A percentile compares a stretch with the other conserved stretches of the same genome.
These are phyloP conservation scores for Eledona agricola DNA, from an alignment of 2,888 invertebrate genomes.

Conservation along the genomic window DNA sequence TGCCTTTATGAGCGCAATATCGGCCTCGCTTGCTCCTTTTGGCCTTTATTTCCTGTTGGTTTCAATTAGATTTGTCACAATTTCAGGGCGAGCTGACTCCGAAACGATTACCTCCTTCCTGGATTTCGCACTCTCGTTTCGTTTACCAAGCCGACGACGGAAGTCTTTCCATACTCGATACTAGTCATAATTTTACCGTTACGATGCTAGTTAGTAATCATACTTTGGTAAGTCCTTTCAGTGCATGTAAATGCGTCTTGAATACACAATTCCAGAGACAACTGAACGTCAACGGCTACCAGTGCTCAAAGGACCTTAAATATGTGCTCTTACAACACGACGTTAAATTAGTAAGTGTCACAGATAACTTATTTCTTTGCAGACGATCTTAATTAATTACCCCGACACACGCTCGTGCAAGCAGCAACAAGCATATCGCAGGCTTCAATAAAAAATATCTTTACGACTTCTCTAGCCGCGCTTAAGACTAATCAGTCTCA, in stretches of 20 bases:
- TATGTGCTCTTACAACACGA: slow-evolving; percentile 90
- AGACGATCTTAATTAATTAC: slow-evolving; percentile 10
- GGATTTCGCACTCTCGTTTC: slow-evolving; percentile 84
- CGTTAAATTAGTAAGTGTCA: slow-evolving; percentile 61
- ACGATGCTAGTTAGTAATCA: slow-evolving; percentile 86
- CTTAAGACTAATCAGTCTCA: slow-evolving; percentile 1
- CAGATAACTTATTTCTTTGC: slow-evolving; percentile 5
- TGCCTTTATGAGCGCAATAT: slow-evolving; percentile 31
- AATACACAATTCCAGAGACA: slow-evolving; percentile 72
- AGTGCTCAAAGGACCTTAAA: slow-evolving; percentile 85
- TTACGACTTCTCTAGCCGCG: neutral
- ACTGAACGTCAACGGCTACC: slow-evolving; percentile 86
- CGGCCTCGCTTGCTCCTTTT: slow-evolving; percentile 27
- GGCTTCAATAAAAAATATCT: slow-evolving; percentile 1
- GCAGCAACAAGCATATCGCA: no score
- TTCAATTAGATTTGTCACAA: slow-evolving; percentile 41
- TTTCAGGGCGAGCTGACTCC: slow-evolving; percentile 60
- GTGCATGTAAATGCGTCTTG: neutral
- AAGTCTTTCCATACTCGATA: slow-evolving; percentile 80
- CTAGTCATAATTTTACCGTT: slow-evolving; percentile 77
- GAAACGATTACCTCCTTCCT: slow-evolving; percentile 74
- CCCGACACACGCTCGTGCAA: slow-evolving; percentile 7
- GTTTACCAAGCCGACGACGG: slow-evolving; percentile 90
- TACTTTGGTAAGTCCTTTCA: slow-evolving; percentile 75
- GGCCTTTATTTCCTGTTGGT: slow-evolving; percentile 37